A percentile compares a stretch with the other conserved stretches of the same genome.
Evolutionary conservation across 2,113 vertebrate species (phyloP).

Genomic region (Scytalopus superciliaris): DNA sequence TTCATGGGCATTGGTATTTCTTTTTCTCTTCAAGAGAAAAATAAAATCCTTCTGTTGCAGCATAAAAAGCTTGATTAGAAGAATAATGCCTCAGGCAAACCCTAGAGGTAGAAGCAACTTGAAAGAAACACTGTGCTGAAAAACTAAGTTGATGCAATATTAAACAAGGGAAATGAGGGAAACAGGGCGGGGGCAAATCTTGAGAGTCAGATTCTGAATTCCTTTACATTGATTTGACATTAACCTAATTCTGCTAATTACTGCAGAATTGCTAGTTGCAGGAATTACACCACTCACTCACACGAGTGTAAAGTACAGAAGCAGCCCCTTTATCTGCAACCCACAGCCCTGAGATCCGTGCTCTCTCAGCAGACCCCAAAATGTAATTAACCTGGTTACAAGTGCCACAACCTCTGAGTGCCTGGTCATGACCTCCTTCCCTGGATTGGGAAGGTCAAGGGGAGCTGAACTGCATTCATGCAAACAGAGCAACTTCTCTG

Average conservation of each 20-base stretch:
- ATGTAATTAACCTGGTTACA: neutral
- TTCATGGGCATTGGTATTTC: neutral
- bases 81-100: constrained; percentile 53
- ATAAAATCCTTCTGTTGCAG: neutral
- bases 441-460: neutral
- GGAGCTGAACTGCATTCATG: neutral
- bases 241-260: neutral
- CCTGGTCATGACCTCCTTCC: neutral
- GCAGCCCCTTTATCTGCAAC: neutral
- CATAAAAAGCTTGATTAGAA: constrained; percentile 50
- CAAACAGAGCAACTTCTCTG: neutral
- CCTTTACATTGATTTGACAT: neutral
- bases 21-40: neutral
- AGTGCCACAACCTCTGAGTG: neutral
- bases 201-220: neutral
- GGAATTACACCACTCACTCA: neutral
- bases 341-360: neutral
- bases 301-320: fast-evolving
- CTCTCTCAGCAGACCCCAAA: fast-evolving
- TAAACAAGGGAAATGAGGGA: constrained; percentile 46
- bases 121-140: constrained; percentile 40
- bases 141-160: constrained; percentile 59
- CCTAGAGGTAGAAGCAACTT: constrained; percentile 55
- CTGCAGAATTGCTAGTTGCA: neutral
- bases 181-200: fast-evolving